phyloP scores from a whole-genome alignment of 1,140 invertebrate genomes.

The Apocrypta bakeri region DNA sequence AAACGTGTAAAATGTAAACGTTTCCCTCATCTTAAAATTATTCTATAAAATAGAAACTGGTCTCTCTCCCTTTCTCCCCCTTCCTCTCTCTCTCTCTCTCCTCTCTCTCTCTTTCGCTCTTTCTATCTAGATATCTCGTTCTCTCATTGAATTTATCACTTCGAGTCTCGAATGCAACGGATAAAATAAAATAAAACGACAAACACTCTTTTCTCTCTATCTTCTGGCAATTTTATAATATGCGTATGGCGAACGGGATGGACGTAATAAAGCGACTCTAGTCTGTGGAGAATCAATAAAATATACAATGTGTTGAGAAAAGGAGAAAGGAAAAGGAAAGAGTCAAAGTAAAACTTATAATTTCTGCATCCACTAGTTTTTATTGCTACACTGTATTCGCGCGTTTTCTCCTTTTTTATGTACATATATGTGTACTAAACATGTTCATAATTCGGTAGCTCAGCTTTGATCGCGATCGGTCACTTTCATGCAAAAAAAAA shows the following conservation, averaged over 20 bases:
- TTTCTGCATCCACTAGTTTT: not conserved
- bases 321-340: not conserved
- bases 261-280: no score
- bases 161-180: not conserved
- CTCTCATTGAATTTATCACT: not conserved
- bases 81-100: no score
- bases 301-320: slow-evolving; percentile 23
- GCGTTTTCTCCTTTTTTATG: slow-evolving; percentile 3
- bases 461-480: not conserved
- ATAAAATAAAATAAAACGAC: not conserved
- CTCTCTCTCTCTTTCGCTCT: no score
- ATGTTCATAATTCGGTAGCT: not conserved
- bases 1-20: no score
- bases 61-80: no score
- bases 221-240: not conserved
- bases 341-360: not conserved
- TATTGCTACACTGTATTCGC: not conserved
- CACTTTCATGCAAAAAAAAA: not conserved
- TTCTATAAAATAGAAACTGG: no score
- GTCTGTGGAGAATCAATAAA: slow-evolving; percentile 31
- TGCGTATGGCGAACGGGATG: not conserved
- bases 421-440: not conserved
- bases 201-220: not conserved
- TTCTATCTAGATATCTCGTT: no score
- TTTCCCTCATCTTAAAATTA: not conserved